A percentile compares a stretch with the other conserved stretches of the same genome.
Conservation (phyloP, 2,113 vertebrate species). For the Periophthalmus modestus region DNA sequence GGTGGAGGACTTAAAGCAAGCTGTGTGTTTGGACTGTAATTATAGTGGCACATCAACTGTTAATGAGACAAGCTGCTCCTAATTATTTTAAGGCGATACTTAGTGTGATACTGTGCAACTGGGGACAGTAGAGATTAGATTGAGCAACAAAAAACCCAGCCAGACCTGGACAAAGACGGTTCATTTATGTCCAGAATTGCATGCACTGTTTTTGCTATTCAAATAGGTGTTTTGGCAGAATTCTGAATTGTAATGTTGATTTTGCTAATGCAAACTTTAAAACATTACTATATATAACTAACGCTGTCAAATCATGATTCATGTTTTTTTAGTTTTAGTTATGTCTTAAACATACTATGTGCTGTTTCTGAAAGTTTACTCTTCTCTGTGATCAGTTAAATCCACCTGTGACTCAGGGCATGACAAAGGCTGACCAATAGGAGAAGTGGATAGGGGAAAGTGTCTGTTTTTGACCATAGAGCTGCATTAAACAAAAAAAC, state of each 20-base stretch:
- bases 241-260: not conserved
- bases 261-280: not conserved
- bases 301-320: too few species aligned
- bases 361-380: too few species aligned
- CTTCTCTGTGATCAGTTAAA: too few species aligned
- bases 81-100: not conserved
- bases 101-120: not conserved
- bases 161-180: not conserved
- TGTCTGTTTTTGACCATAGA: too few species aligned
- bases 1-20: slow-evolving; percentile 8
- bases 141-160: not conserved
- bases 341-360: too few species aligned
- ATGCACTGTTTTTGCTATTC: too few species aligned
- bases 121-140: not conserved
- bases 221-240: not conserved
- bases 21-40: not conserved
- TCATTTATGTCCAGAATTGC: not conserved
- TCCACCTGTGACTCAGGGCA: too few species aligned
- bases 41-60: not conserved
- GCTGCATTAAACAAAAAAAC: too few species aligned
- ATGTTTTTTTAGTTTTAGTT: too few species aligned
- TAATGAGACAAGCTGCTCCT: not conserved
- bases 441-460: too few species aligned
- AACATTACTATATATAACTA: not conserved
- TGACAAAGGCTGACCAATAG: too few species aligned